These are phyloP conservation scores for Microplitis mediator DNA, from an alignment of 1,140 invertebrate species.

Conservation along the genomic window DNA sequence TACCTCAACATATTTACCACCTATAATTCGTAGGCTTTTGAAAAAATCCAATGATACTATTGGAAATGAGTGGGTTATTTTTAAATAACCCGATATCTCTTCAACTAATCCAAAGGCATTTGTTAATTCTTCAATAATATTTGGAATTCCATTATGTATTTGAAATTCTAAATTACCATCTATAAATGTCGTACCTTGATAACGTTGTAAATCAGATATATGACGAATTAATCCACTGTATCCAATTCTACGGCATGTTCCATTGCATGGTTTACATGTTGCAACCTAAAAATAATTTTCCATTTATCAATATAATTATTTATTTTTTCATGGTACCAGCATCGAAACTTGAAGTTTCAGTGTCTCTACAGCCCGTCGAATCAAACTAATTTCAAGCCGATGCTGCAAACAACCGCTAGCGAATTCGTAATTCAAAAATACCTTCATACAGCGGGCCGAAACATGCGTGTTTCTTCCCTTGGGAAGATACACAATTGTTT, in stretches of 20 bases:
- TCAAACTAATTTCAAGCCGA: too few species aligned
- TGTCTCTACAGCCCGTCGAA: too few species aligned
- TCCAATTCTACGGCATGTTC: conserved; percentile 54
- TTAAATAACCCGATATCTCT: conserved; percentile 67
- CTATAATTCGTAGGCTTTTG: conserved; percentile 65
- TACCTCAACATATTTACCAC: conserved; percentile 61
- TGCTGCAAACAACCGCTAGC: too few species aligned
- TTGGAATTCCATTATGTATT: conserved; percentile 63
- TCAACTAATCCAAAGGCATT: conserved; percentile 67
- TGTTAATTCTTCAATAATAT: conserved; percentile 65
- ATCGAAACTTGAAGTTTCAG: too few species aligned
- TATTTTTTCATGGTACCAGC: too few species aligned
- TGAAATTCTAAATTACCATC: conserved; percentile 68
- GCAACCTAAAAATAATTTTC: conserved; percentile 34
- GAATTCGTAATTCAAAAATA: too few species aligned
- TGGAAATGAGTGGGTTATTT: conserved; percentile 67
- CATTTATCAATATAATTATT: neutral
- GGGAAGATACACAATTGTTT: too few species aligned
- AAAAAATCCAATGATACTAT: conserved; percentile 69
- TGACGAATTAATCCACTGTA: conserved; percentile 46
- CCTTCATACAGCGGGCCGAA: too few species aligned
- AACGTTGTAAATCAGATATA: conserved; percentile 47
- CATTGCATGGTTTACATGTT: conserved; percentile 41
- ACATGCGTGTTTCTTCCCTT: too few species aligned
- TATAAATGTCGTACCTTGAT: conserved; percentile 67